Conservation (phyloP, 2,888 invertebrate species). For the Subacronicta megacephala region DNA sequence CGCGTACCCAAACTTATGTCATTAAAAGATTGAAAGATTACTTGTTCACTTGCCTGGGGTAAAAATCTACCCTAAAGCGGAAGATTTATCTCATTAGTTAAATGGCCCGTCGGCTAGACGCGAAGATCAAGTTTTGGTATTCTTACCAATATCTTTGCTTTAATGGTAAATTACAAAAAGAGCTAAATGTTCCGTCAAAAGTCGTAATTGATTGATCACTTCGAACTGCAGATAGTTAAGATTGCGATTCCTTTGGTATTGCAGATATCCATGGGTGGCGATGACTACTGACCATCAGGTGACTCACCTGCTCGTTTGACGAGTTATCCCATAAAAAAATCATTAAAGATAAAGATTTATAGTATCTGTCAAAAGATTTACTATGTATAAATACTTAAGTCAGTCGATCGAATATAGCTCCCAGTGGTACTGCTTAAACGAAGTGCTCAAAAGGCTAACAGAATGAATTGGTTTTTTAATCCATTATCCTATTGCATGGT, state of each 20-base stretch:
- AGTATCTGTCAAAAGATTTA: too few species aligned
- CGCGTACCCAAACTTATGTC: conserved; percentile 78
- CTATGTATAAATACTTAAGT: too few species aligned
- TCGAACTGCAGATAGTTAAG: not conserved
- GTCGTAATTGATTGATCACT: not conserved
- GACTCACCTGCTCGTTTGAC: too few species aligned
- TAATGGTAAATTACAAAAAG: conserved; percentile 18
- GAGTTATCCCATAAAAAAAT: too few species aligned
- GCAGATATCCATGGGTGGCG: too few species aligned
- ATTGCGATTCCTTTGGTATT: too few species aligned
- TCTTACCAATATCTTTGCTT: conserved; percentile 11
- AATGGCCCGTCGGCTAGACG: conserved; percentile 80
- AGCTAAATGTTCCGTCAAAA: not conserved
- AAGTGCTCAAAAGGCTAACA: conserved; percentile 2
- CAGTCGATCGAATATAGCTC: conserved; percentile 23
- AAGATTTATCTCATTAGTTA: conserved; percentile 88
- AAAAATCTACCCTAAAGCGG: conserved; percentile 73
- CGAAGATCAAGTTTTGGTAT: conserved; percentile 63
- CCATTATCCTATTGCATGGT: conserved; percentile 38
- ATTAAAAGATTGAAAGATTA: conserved; percentile 88
- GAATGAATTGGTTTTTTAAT: conserved; percentile 37
- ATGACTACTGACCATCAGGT: too few species aligned
- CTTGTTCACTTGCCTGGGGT: conserved; percentile 79
- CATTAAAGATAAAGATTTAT: too few species aligned
- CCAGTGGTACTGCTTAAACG: conserved; percentile 30